phyloP scores from a whole-genome alignment of 1,140 invertebrate genomes.

The Diorhabda sublineata region DNA sequence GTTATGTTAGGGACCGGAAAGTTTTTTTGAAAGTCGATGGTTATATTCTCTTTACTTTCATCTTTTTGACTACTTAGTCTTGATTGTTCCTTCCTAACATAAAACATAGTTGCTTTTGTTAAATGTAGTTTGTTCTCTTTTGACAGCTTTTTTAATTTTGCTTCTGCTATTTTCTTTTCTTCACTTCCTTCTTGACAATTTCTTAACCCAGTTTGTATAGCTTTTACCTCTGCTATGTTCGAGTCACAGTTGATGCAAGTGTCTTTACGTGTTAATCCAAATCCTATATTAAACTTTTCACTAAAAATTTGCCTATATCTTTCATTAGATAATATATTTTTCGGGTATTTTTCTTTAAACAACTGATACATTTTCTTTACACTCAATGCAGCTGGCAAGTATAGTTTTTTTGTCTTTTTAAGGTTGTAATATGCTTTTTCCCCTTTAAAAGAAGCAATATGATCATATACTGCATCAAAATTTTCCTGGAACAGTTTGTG shows the following conservation, averaged over 20 bases:
- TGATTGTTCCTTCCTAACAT: conserved; percentile 15
- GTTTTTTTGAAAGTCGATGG: conserved; percentile 30
- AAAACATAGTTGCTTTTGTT: conserved; percentile 3
- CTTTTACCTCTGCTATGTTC: background rate
- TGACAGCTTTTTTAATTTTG: background rate
- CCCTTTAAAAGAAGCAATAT: conserved; percentile 17
- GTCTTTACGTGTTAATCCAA: conserved; percentile 23
- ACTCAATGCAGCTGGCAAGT: conserved; percentile 26
- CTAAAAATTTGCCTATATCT: conserved; percentile 18
- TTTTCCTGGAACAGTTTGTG: conserved; percentile 7
- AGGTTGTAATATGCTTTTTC: conserved; percentile 22
- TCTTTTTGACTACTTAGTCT: conserved; percentile 16
- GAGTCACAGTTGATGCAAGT: conserved; percentile 19
- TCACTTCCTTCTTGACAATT: conserved; percentile 3
- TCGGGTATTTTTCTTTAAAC: conserved; percentile 8
- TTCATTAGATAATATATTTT: conserved; percentile 18
- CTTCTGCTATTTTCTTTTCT: conserved; percentile 1
- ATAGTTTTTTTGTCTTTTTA: conserved; percentile 23
- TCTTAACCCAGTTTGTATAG: background rate
- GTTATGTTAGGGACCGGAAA: conserved; percentile 26
- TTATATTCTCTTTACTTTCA: conserved; percentile 18
- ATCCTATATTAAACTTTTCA: conserved; percentile 28
- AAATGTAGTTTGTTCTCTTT: background rate
- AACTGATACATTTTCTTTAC: conserved; percentile 25
- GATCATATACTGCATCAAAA: conserved; percentile 8